Percentiles rank a stretch among this genome's conserved stretches.
Evolutionary conservation across 2,113 vertebrate genomes (phyloP).

Genomic region (Cochlearius cochlearius): DNA sequence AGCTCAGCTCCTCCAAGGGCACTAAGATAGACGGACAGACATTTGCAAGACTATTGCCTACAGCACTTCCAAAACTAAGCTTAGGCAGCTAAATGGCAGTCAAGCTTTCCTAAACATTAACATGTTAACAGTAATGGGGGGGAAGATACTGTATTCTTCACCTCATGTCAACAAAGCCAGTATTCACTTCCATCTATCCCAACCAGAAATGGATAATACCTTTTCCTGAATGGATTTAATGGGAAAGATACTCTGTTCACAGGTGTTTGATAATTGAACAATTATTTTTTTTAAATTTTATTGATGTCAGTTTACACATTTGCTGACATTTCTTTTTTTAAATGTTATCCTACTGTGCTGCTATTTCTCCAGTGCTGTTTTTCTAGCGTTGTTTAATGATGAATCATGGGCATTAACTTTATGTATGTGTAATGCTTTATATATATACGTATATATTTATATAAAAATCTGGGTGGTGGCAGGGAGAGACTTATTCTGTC

Average conservation of each 20-base stretch:
- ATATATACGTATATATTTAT: conserved; percentile 43
- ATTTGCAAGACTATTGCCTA: background rate
- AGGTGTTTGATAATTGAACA: background rate
- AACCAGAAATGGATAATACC: background rate
- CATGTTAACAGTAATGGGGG: background rate
- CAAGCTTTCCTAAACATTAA: background rate
- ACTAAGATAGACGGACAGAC: background rate
- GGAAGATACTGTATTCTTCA: background rate
- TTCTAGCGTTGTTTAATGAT: background rate
- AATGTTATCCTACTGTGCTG: background rate
- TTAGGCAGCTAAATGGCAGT: background rate
- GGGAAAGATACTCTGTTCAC: background rate
- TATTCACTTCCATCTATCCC: background rate
- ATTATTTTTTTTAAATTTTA: background rate
- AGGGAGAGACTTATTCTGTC: conserved; percentile 27
- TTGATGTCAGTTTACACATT: background rate
- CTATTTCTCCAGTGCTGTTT: conserved; percentile 28
- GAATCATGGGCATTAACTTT: conserved; percentile 46
- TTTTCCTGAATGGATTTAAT: background rate
- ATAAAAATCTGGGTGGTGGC: conserved; percentile 62
- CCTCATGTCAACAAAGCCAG: background rate
- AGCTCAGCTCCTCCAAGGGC: background rate
- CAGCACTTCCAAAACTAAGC: background rate
- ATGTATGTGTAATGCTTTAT: conserved; percentile 37
- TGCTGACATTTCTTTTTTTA: background rate